Conservation (phyloP, 2,888 invertebrate species). For the Uropetala carovei region DNA sequence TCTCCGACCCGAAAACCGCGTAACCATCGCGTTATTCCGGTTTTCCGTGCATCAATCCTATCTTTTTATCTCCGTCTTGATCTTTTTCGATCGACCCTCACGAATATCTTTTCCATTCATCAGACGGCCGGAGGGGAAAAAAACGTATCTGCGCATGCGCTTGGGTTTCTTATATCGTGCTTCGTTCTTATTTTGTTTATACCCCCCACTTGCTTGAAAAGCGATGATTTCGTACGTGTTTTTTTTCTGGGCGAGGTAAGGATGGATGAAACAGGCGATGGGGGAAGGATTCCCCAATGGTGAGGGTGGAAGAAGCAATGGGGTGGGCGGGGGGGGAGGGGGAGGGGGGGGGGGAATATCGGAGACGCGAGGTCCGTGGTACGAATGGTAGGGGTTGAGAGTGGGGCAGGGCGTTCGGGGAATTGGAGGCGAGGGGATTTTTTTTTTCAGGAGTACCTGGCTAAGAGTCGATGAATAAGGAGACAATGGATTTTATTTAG, state of each 20-base stretch:
- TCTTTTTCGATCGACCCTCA: not conserved
- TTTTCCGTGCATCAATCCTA: not conserved
- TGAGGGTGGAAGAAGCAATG: not conserved
- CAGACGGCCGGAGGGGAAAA: not conserved
- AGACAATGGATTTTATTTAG: not conserved
- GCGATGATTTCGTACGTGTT: conserved; percentile 34
- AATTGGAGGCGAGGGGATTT: not conserved
- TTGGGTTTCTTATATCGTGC: no score
- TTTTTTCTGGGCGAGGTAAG: not conserved
- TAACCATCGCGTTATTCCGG: not conserved
- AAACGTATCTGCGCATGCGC: not conserved
- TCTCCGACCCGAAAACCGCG: not conserved
- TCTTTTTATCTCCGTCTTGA: not conserved
- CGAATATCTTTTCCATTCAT: not conserved
- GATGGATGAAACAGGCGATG: no score
- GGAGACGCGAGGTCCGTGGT: conserved; percentile 43
- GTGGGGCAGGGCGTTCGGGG: not conserved
- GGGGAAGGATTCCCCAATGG: not conserved
- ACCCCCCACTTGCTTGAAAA: conserved; percentile 41
- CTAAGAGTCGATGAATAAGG: not conserved
- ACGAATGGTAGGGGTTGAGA: not conserved
- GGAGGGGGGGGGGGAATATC: not conserved
- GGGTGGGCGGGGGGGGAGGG: not conserved
- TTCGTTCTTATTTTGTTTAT: conserved; percentile 23
- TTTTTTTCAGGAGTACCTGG: not conserved